phyloP scores from a whole-genome alignment of 92 coral and sea anemone species.

The Porites rus region DNA sequence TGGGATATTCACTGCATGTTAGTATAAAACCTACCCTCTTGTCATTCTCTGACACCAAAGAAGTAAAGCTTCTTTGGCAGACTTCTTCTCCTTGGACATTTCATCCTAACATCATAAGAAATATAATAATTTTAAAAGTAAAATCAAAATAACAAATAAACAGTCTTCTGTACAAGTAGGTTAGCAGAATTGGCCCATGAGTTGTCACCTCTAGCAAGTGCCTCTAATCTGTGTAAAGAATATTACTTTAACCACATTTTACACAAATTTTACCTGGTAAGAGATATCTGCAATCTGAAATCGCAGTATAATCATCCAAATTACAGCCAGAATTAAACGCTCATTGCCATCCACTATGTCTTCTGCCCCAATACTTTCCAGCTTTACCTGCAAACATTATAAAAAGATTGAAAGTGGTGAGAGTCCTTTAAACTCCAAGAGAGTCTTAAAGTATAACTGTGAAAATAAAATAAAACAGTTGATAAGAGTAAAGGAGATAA shows the following conservation, averaged over 20 bases:
- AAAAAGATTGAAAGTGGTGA: too few species aligned
- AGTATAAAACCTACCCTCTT: slow-evolving; percentile 70
- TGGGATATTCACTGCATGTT: too few species aligned
- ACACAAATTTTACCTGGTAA: slow-evolving; percentile 66
- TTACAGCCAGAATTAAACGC: slow-evolving; percentile 86
- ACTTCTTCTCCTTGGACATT: slow-evolving; percentile 93
- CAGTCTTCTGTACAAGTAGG: too few species aligned
- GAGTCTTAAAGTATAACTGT: too few species aligned
- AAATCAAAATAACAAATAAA: background rate
- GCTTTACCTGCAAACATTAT: slow-evolving; percentile 73
- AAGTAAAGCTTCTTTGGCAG: slow-evolving; percentile 96
- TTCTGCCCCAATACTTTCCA: slow-evolving; percentile 97
- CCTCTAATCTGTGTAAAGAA: too few species aligned
- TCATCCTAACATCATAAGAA: slow-evolving; percentile 75
- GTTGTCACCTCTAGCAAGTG: too few species aligned
- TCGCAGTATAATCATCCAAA: slow-evolving; percentile 95
- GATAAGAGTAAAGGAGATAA: too few species aligned
- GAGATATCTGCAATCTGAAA: slow-evolving; percentile 98
- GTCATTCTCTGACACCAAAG: slow-evolving; percentile 99
- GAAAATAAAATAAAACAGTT: too few species aligned
- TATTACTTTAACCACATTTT: too few species aligned
- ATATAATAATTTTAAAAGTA: background rate
- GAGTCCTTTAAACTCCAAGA: too few species aligned
- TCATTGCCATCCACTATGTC: slow-evolving; percentile 98
- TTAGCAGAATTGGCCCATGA: too few species aligned